Evolutionary conservation across 2,888 invertebrate genomes (phyloP).

Genomic region (Uloborus plumipes): DNA sequence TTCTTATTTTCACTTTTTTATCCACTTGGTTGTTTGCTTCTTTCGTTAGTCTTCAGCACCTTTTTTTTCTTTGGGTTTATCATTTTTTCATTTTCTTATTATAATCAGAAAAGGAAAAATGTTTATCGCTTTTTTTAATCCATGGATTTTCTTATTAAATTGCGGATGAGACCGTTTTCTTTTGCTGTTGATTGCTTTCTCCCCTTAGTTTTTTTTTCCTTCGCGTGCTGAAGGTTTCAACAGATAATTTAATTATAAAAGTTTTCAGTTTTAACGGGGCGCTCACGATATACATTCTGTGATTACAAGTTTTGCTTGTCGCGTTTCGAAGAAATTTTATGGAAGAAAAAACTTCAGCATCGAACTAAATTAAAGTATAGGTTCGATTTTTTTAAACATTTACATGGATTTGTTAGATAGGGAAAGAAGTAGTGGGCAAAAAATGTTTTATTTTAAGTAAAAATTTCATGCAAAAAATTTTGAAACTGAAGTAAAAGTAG

Average conservation of each 20-base stretch:
- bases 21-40: conserved; percentile 49
- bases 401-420: too few species aligned
- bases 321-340: too few species aligned
- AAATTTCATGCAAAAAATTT: too few species aligned
- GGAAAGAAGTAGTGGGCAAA: too few species aligned
- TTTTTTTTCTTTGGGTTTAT: conserved; percentile 44
- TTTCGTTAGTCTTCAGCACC: conserved; percentile 43
- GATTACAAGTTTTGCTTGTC: conserved; percentile 25
- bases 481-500: too few species aligned
- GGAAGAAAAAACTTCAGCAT: too few species aligned
- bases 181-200: conserved; percentile 13
- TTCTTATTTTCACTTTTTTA: conserved; percentile 61
- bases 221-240: conserved; percentile 37
- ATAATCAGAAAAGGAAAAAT: conserved; percentile 64
- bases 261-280: conserved; percentile 51
- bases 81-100: conserved; percentile 64
- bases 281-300: conserved; percentile 38
- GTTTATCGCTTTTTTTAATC: conserved; percentile 65
- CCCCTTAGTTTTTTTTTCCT: conserved; percentile 1
- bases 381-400: too few species aligned
- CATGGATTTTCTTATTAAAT: conserved; percentile 64
- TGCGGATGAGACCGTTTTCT: conserved; percentile 53
- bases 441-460: too few species aligned
- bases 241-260: conserved; percentile 65
- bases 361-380: too few species aligned